Evolutionary conservation across 2,888 invertebrate genomes (phyloP), one percentile per base, ranked within the genome.

Genomic region (Drosophila ustulata): DNA sequence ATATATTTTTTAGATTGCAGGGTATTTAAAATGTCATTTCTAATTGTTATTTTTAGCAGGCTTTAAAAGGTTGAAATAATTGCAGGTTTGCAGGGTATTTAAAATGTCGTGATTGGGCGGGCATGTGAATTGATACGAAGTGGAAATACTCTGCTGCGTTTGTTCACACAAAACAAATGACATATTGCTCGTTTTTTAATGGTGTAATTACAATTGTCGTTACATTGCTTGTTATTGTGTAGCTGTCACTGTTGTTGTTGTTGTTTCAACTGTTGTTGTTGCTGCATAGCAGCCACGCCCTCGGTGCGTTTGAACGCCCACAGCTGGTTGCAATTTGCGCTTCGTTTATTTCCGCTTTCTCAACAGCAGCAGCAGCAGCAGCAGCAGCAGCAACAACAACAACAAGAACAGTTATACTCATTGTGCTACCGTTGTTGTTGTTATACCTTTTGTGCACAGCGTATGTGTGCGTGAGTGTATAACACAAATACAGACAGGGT

Each of bases 321-420:
- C 39, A 63, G 57, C 37, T 66, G 62, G 13, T 39, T 52, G 46
- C 46, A 46, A 46, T 46, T 46, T 46, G 53, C 61, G 49, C 43
- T 53, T 43, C 30, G 52, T 45, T 61, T 61, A 52, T 43, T 62
- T 62, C 53, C 62, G 62, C 53, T 52, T 61, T 52, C 37, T 34
- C 47, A 47, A 37, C 13, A 45, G 23, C 46, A 57, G 47, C 26
- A 57, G n/a, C n/a, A n/a, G n/a, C n/a, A n/a, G n/a, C n/a, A n/a
- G n/a, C n/a, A n/a, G n/a, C n/a, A n/a, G n/a, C n/a, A 43, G 30
- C 49, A 49, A 37, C 56, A 45, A 59, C 49, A 72, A 72, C 50
- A 68, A 55, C 9, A 37, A 68, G 47, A 73, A 65, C 57, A 58
- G 75, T 74, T 69, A 66, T 49, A 75, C 34, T 57, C 66, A 3